Evolutionary conservation across 2,113 vertebrate genomes (phyloP).

Genomic region (Argyrosomus japonicus): DNA sequence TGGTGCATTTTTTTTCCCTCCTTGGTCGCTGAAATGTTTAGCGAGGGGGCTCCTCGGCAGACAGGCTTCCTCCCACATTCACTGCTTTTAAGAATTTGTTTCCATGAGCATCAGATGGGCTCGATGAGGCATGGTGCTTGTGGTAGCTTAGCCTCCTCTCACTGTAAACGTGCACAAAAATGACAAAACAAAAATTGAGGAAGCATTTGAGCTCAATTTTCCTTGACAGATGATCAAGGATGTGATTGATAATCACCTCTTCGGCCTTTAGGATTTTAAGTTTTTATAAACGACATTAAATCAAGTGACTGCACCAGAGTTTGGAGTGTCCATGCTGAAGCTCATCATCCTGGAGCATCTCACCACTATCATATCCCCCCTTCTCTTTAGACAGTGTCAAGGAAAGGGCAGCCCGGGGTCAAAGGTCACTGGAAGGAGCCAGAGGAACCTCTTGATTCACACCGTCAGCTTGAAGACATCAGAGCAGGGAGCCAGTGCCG

Average conservation of each 20-base stretch:
- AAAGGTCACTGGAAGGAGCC: conserved; percentile 54
- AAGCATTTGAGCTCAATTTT: neutral
- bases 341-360: conserved; percentile 36
- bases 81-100: conserved; percentile 63
- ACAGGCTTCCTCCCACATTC: conserved; percentile 59
- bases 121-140: conserved; percentile 59
- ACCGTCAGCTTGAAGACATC: conserved; percentile 79
- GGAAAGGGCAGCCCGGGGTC: conserved; percentile 77
- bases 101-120: conserved; percentile 62
- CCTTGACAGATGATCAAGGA: conserved; percentile 10
- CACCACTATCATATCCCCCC: conserved; percentile 56
- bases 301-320: neutral
- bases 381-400: conserved; percentile 78
- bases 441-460: conserved; percentile 65
- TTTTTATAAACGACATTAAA: conserved; percentile 5
- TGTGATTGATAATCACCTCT: conserved; percentile 14
- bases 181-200: neutral
- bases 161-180: conserved; percentile 37
- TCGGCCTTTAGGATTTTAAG: neutral
- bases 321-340: neutral
- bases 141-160: conserved; percentile 12
- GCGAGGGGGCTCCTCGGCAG: conserved; percentile 84
- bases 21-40: conserved; percentile 87
- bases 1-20: conserved; percentile 82
- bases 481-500: conserved; percentile 74